Evolutionary conservation across 2,113 vertebrate genomes (phyloP).

Genomic region (Gnathonemus longibarbis): DNA sequence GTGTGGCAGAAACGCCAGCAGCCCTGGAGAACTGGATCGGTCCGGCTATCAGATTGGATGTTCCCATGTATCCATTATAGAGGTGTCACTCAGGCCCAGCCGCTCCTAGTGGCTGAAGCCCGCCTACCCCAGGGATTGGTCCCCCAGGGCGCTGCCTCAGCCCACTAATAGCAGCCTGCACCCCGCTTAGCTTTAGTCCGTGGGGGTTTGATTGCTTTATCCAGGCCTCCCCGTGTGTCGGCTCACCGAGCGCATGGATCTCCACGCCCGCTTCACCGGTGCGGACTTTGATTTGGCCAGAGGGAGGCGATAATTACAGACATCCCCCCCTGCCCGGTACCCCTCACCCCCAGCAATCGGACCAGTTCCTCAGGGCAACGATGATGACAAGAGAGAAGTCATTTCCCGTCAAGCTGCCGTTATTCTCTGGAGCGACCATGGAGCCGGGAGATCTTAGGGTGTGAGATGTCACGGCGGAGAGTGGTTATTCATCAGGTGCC

Average conservation of each 20-base stretch:
- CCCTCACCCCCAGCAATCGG: slow-evolving; percentile 51
- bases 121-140: not conserved
- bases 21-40: not conserved
- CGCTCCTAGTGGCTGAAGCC: not conserved
- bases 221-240: slow-evolving; percentile 25
- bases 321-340: slow-evolving; percentile 43
- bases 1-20: not conserved
- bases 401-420: not conserved
- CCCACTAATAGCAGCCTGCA: not conserved
- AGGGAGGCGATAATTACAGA: slow-evolving; percentile 57
- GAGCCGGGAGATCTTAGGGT: not conserved
- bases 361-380: slow-evolving; percentile 22
- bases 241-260: slow-evolving; percentile 36
- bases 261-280: slow-evolving; percentile 36
- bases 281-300: slow-evolving; percentile 58
- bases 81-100: not conserved
- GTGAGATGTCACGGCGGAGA: not conserved
- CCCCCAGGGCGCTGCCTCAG: not conserved
- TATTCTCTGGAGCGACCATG: not conserved
- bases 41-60: slow-evolving; percentile 33
- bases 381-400: not conserved
- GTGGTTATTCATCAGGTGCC: slow-evolving; percentile 31
- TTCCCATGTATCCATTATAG: slow-evolving; percentile 19
- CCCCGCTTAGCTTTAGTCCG: not conserved
- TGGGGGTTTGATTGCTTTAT: not conserved